phyloP scores from a whole-genome alignment of 2,888 invertebrate genomes.

The Leptura quadrifasciata region DNA sequence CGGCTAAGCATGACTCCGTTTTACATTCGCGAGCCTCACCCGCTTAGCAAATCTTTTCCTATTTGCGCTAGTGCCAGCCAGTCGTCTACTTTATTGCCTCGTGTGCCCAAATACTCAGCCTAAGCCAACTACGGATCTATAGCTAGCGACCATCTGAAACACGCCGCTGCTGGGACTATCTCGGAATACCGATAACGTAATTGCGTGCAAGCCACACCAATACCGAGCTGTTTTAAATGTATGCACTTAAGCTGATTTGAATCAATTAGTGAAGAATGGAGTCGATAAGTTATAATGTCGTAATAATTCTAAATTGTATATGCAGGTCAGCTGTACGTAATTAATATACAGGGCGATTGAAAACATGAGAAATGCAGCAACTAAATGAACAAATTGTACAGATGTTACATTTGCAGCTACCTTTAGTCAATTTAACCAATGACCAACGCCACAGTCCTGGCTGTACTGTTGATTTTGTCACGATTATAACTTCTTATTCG shows the following conservation, averaged over 20 bases:
- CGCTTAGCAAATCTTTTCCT: constrained; percentile 27
- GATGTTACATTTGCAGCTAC: too few species aligned
- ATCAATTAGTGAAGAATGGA: constrained; percentile 7
- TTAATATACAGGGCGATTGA: neutral
- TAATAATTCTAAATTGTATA: neutral
- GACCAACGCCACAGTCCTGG: too few species aligned
- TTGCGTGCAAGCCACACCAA: constrained; percentile 7
- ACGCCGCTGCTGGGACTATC: constrained; percentile 13
- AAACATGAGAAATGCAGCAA: too few species aligned
- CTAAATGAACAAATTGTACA: too few species aligned
- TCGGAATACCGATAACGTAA: constrained; percentile 3
- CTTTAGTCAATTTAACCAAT: too few species aligned
- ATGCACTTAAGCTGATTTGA: neutral
- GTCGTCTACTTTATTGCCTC: constrained; percentile 14
- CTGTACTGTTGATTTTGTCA: too few species aligned
- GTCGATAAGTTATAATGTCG: neutral
- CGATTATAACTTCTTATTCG: too few species aligned
- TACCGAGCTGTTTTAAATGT: constrained; percentile 7
- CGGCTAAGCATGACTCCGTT: constrained; percentile 46
- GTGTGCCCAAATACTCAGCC: constrained; percentile 15
- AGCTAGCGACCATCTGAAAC: neutral
- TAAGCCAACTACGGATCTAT: neutral
- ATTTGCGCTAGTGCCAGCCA: constrained; percentile 22
- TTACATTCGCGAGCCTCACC: constrained; percentile 35
- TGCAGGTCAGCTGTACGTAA: neutral